Percentiles rank a stretch among this genome's conserved stretches.
phyloP scores from a whole-genome alignment of 2,888 invertebrate genomes.

The Macrophya alboannulata region DNA sequence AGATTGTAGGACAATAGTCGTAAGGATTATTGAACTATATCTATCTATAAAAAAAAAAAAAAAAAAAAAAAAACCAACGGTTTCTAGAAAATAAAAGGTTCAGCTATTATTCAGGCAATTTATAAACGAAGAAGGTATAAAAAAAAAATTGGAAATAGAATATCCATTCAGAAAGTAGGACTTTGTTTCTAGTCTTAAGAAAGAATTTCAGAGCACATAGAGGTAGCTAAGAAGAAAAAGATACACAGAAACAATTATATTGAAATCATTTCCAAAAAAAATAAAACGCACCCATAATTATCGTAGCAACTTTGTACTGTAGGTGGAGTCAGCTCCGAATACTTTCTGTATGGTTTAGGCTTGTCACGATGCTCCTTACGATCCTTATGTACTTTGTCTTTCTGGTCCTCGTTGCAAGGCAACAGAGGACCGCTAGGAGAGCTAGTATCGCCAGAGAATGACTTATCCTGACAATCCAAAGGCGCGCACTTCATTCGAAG shows the following conservation, averaged over 20 bases:
- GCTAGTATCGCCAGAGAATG: constrained; percentile 68
- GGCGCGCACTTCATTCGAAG: constrained; percentile 63
- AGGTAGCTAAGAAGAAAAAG: constrained; percentile 17
- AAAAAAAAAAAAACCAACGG: background rate
- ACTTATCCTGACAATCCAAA: constrained; percentile 67
- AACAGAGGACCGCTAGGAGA: constrained; percentile 71
- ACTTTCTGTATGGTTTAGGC: constrained; percentile 73
- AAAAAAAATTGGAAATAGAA: background rate
- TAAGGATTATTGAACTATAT: constrained; percentile 63
- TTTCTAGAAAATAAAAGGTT: background rate
- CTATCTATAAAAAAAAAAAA: background rate
- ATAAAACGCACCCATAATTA: constrained; percentile 73
- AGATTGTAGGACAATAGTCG: constrained; percentile 61
- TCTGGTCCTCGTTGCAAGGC: constrained; percentile 67
- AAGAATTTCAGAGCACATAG: background rate
- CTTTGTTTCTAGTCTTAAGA: background rate
- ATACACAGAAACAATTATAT: constrained; percentile 14
- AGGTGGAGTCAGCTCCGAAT: constrained; percentile 73
- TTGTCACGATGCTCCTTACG: constrained; percentile 73
- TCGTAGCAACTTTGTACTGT: constrained; percentile 71
- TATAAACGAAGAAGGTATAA: background rate
- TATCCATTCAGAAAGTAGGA: background rate
- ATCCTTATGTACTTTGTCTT: constrained; percentile 70
- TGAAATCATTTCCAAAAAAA: background rate
- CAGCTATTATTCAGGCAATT: background rate